Base-by-base conservation (phyloP, 1,140 invertebrate species). In the Leptoteleia sp. region DNA sequence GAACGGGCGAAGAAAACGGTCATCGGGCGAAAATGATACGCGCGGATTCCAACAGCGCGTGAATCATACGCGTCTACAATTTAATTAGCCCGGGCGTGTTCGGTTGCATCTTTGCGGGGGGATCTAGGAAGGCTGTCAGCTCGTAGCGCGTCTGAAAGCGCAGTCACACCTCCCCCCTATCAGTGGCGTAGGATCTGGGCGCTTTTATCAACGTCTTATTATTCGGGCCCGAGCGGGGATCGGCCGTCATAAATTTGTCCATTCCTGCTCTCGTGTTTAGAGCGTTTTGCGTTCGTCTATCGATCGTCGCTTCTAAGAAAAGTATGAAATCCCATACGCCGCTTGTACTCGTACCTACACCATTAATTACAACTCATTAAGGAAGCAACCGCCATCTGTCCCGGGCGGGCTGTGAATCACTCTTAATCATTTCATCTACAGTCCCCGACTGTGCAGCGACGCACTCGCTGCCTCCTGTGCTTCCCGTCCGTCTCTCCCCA, bases 311-410 rank as follows among this genome's bases (percentile, higher is more conserved):
- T 81, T 83, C 79, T 57, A 64, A 83, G 83, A 87, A 79, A 85
- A 83, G 77, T 84, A 82, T 77, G 79, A 52, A 68, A 54, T 75
- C 75, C 72, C 67, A 76, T 71, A 76, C 40, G 50, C 40, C 57
- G 68, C 52, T 75, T 79, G 75, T 79, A 81, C 78, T 25, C 83
- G 85, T 86, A 84, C 81, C 81, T 84, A 80, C 83, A 85, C 85
- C 87, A 88, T 88, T 88, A 88, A 88, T 88, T 88, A 88, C 85
- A 80, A 86, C 86, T 88, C 86, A 88, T 88, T 88, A 88, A 82
- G 84, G 84, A 86, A 85, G 87, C 85, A 86, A 87, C 83, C 84
- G 82, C 84, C 87, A 88, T 88, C 86, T 87, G 87, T 87, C 86
- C 83, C 80, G 81, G 82, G 81, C 76, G 81, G 80, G 82, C 80